A percentile compares a stretch with the other conserved stretches of the same genome.
Evolutionary conservation across 1,140 invertebrate species (phyloP).

Genomic region (Pseudomyrmex dendroicus): DNA sequence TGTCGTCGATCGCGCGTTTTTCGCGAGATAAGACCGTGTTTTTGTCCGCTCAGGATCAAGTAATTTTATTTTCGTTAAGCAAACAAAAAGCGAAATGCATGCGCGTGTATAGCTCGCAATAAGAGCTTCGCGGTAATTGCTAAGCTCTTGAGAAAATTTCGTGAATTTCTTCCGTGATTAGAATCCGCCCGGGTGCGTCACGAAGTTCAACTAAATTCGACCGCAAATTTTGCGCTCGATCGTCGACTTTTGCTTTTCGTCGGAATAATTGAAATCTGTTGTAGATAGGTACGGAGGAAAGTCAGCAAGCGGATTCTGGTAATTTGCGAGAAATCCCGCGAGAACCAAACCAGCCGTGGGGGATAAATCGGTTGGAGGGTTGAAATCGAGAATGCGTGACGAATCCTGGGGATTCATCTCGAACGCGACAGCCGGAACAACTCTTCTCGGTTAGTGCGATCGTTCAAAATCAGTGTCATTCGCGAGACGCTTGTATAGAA

Average conservation of each 20-base stretch:
- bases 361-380: conserved; percentile 26
- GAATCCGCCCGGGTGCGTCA: not conserved
- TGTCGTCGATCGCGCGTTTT: not conserved
- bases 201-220: conserved; percentile 11
- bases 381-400: conserved; percentile 42
- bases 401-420: conserved; percentile 48
- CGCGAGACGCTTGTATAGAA: conserved; percentile 30
- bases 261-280: conserved; percentile 57
- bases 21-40: not conserved
- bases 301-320: conserved; percentile 35
- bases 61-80: conserved; percentile 28
- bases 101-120: too few relatives aligned
- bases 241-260: conserved; percentile 22
- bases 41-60: not conserved
- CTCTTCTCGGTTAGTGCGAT: conserved; percentile 36
- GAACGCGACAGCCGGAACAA: conserved; percentile 10
- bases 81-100: not conserved
- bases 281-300: conserved; percentile 32
- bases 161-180: not conserved
- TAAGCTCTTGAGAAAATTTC: not conserved
- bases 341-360: conserved; percentile 1
- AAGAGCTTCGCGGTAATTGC: not conserved
- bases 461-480: conserved; percentile 27
- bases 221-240: conserved; percentile 32
- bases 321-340: conserved; percentile 40